These are phyloP conservation scores for Desoria tigrina DNA, from an alignment of 2,888 invertebrate genomes.

Conservation along the genomic window DNA sequence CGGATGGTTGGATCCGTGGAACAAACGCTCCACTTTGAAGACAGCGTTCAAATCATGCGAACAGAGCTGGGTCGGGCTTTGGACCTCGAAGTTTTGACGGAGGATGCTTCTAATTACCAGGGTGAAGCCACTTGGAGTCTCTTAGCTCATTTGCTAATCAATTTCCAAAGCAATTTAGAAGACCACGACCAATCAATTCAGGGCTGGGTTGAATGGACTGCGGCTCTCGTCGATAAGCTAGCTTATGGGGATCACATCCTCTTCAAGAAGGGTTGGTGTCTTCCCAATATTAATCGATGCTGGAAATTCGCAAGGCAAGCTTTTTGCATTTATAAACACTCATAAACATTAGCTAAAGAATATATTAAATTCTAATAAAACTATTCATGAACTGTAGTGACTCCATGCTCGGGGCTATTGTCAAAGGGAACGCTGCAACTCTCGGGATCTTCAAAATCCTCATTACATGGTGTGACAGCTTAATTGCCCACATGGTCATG, in stretches of 20 bases:
- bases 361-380: too few relatives aligned
- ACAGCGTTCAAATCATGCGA: constrained; percentile 25
- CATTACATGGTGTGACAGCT: constrained; percentile 7
- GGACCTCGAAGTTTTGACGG: background rate
- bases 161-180: background rate
- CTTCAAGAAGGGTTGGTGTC: background rate
- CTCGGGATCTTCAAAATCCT: constrained; percentile 11
- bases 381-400: too few relatives aligned
- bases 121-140: background rate
- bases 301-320: constrained; percentile 15
- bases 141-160: background rate
- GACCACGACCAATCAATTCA: background rate
- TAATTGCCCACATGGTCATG: constrained; percentile 8
- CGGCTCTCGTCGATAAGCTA: background rate
- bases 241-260: background rate
- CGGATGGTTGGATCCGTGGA: constrained; percentile 27
- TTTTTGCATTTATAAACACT: background rate
- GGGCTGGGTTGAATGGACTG: constrained; percentile 11
- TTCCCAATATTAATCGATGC: background rate
- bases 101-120: background rate
- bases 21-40: constrained; percentile 27
- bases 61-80: constrained; percentile 8
- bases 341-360: too few relatives aligned
- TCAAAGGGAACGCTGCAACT: constrained; percentile 1
- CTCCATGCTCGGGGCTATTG: constrained; percentile 15